phyloP scores from a whole-genome alignment of 2,113 vertebrate genomes.

The Heterochromis multidens region DNA sequence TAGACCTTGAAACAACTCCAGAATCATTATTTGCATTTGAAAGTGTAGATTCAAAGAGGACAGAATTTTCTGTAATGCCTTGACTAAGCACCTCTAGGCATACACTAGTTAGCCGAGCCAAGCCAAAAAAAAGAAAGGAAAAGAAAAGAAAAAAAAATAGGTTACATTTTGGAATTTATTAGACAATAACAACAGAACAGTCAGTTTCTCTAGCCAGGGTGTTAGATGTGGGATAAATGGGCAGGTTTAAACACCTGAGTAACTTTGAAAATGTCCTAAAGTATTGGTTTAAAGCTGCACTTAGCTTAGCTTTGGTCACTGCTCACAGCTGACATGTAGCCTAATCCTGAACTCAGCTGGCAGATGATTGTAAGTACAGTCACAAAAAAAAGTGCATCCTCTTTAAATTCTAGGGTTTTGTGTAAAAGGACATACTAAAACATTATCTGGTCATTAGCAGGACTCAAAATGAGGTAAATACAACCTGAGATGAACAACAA shows the following conservation, averaged over 20 bases:
- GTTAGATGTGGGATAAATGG: background rate
- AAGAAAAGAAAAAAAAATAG: background rate
- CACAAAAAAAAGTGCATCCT: background rate
- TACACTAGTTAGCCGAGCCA: fast-evolving
- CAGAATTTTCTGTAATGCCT: background rate
- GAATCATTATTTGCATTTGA: background rate
- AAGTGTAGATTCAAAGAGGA: background rate
- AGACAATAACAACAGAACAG: background rate
- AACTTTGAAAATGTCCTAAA: background rate
- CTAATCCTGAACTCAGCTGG: background rate
- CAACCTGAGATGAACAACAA: background rate
- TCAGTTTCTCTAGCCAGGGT: background rate
- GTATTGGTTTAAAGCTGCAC: background rate
- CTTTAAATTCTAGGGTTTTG: background rate
- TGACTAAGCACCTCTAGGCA: background rate
- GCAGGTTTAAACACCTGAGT: background rate
- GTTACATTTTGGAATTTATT: background rate
- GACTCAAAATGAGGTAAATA: background rate
- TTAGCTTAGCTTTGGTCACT: background rate
- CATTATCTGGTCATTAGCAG: background rate
- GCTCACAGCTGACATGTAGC: background rate
- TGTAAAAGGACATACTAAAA: background rate
- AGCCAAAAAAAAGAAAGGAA: fast-evolving
- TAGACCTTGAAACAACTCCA: background rate
- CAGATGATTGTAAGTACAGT: background rate